These are phyloP conservation scores for Drosophila subobscura DNA, from an alignment of 1,140 invertebrate genomes.

Conservation along the genomic window DNA sequence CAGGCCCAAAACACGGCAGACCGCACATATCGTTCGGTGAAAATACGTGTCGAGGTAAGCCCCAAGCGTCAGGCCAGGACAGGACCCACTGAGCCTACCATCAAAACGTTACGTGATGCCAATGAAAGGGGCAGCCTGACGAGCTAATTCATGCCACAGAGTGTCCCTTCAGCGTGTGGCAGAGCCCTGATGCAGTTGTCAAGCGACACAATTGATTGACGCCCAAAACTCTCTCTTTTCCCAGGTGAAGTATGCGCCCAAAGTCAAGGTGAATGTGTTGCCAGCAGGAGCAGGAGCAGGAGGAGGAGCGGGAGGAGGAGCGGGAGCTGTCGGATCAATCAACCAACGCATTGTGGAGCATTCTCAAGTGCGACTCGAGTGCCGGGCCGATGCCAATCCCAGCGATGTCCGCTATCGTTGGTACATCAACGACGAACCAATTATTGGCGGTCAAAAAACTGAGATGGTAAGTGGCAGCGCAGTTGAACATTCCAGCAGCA, in stretches of 20 bases:
- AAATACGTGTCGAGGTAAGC: slow-evolving; percentile 87
- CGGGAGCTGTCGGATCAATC: too few species aligned
- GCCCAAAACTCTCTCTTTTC: not conserved
- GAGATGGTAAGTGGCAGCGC: slow-evolving; percentile 84
- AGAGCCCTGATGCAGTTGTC: too few species aligned
- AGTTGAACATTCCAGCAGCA: too few species aligned
- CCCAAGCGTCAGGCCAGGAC: too few species aligned
- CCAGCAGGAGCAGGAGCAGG: slow-evolving; percentile 1
- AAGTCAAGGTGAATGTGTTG: slow-evolving; percentile 87
- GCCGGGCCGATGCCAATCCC: slow-evolving; percentile 91
- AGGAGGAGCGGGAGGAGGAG: not conserved
- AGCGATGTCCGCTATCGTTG: slow-evolving; percentile 88
- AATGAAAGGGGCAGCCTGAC: too few species aligned
- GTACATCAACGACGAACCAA: slow-evolving; percentile 88
- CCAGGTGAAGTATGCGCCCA: slow-evolving; percentile 94
- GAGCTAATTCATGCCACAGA: too few species aligned
- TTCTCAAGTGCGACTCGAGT: slow-evolving; percentile 90
- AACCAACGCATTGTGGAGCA: slow-evolving; percentile 90
- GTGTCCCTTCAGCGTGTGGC: too few species aligned
- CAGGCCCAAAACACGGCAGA: slow-evolving; percentile 90
- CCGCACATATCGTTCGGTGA: slow-evolving; percentile 87
- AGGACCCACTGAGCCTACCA: too few species aligned
- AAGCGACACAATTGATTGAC: too few species aligned
- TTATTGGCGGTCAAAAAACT: slow-evolving; percentile 86
- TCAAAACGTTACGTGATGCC: too few species aligned